Conservation (phyloP, 2,888 invertebrate species). For the Cheilosia impressa region DNA sequence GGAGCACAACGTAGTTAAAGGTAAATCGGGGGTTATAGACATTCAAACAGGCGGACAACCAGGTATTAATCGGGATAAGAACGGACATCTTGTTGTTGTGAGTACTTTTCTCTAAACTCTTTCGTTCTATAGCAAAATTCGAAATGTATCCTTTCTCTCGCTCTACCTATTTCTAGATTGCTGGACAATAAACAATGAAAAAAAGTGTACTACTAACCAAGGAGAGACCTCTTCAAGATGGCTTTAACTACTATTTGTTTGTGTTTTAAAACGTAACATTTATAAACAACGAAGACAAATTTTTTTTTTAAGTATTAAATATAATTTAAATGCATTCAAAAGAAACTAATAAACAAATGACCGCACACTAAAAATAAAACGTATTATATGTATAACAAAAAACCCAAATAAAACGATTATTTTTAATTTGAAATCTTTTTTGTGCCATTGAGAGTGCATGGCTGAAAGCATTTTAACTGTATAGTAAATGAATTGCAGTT, state of each 20-base stretch:
- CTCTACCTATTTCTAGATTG: constrained; percentile 79
- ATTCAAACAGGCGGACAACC: constrained; percentile 90
- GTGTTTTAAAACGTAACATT: constrained; percentile 54
- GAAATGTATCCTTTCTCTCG: not conserved
- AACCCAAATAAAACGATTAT: constrained; percentile 30
- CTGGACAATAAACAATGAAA: constrained; percentile 81
- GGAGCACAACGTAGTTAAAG: constrained; percentile 92
- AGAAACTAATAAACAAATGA: constrained; percentile 18
- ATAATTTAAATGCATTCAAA: constrained; percentile 33
- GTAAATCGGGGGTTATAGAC: constrained; percentile 93
- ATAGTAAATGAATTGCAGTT: constrained; percentile 24
- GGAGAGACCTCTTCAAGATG: constrained; percentile 74
- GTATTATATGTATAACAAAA: constrained; percentile 10
- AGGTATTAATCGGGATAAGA: constrained; percentile 92
- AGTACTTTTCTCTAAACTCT: constrained; percentile 77
- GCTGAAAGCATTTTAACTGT: constrained; percentile 37
- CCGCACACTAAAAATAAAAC: constrained; percentile 45
- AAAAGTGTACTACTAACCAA: constrained; percentile 53
- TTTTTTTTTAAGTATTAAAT: constrained; percentile 66
- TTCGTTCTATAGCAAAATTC: not conserved
- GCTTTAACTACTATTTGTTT: constrained; percentile 68
- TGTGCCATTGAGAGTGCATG: constrained; percentile 69
- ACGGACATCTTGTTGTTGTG: constrained; percentile 94
- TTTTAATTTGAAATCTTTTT: constrained; percentile 47
- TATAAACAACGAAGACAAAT: constrained; percentile 69